Base-by-base conservation (phyloP, 2,888 invertebrate species). In the Euclidia mi region DNA sequence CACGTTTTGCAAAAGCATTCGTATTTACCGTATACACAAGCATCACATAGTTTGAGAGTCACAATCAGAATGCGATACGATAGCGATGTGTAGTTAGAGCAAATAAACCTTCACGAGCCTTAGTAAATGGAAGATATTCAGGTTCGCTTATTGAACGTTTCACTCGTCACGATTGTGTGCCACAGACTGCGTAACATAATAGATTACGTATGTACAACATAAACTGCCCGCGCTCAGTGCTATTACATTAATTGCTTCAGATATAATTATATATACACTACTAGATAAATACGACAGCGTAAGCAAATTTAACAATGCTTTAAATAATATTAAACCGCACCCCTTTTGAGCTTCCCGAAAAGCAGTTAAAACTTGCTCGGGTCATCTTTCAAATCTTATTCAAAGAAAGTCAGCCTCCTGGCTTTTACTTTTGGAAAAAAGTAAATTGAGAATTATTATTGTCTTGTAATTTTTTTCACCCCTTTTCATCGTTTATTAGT, bases 351-450 rank as follows among this genome's bases (percentile, higher is more conserved):
- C 64, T 75, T 61, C 58, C 55, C 48, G 76, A 79, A 81, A 79
- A 74, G 77, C 70, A 62, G 66, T 70, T 74, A 58, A 71, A 81
- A 76, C 81, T 75, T 77, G 65, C 76, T 73, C 70, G 64, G 65
- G 66, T 72, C 59, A 64, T 76, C 71, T 74, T 78, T 73, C 79
- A 81, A 82, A 80, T 81, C 78, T 68, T 57, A 66, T 69, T 78
- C 71, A 57, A 64, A 71, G 65, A 73, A 75, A 79, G 63, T 56
- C 58, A 55, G 57, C 37, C 64, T 64, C 4, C 14, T 49, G 14
- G 64, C 58, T 78, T 81, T 81, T 79, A 75, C 73, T 79, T 67
- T 57, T 72, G 61, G 75, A 76, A 73, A n/a, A 78, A 76, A 67
- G 65, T 73, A 78, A 76, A 72, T 76, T 70, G 47, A 51, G 57